Evolutionary conservation across 2,113 vertebrate species (phyloP), one percentile per base, ranked within the genome.

Genomic region (Aplodontia rufa): DNA sequence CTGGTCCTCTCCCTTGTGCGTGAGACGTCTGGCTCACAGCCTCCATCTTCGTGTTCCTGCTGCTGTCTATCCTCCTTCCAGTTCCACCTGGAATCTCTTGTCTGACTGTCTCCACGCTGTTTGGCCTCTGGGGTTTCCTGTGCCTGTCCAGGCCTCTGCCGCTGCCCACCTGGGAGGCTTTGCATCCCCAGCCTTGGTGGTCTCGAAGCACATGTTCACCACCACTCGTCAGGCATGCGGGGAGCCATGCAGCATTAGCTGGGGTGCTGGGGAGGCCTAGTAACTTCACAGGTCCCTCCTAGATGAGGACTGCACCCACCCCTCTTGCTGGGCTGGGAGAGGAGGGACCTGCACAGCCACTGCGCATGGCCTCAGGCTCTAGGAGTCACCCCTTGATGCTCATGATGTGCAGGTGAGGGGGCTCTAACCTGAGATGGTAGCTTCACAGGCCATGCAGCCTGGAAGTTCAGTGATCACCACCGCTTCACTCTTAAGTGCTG

Each of bases 321-420:
- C 5, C 32, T 20, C 13, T 8, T 32, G 51, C 76, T 1, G 0
- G n/a, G 28, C 49, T 37, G 2, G 6, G 24, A 30, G 58, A 26
- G 69, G 22, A 19, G 30, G 30, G 12, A 40, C 68, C 49, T 47
- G n/a, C 0, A 5, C 58, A 11, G 53, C 53, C 20, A 53, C 53
- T 17, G 19, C 16, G 1, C 53, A 6, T 28, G 6, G 7, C 26
- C 47, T 20, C 3, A 8, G 37, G 40, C 80, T 49, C 51, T 55
- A 0, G 28, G 20, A 6, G 3, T 5, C 26, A 0, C 49, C 55
- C 84, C 28, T 6, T 28, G 1, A 8, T 28, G 20, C 9, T 68
- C 64, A 30, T 35, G 14, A 5, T 14, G 11, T n/a, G 42, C 42
- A 13, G 4, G 19, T 42, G 53, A 24, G 22, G 24, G 32, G 45